Conservation (phyloP, 2,797 vertebrate genomes). For the Agapornis canus region DNA sequence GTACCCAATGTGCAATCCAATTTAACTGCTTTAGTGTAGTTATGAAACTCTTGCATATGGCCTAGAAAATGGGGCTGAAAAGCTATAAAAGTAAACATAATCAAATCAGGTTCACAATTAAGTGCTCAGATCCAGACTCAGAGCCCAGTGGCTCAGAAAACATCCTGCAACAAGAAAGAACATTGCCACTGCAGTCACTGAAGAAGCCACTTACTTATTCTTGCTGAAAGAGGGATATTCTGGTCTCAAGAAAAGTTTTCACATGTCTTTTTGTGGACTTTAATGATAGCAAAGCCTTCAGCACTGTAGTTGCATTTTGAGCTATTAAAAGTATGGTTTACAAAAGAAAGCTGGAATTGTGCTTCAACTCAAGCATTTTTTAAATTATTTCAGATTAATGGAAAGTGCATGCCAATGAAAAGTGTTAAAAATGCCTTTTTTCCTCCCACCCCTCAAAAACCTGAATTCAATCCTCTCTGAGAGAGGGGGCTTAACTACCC, state of each 20-base stretch:
- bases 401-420: neutral
- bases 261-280: neutral
- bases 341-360: neutral
- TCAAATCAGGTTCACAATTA: neutral
- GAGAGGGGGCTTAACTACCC: neutral
- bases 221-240: neutral
- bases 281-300: neutral
- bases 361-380: neutral
- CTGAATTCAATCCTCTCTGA: neutral
- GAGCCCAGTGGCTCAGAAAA: neutral
- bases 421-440: neutral
- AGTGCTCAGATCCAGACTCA: neutral
- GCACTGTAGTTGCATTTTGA: neutral
- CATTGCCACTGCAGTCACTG: neutral
- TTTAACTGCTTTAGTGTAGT: neutral
- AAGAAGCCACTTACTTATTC: neutral
- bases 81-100: neutral
- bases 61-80: neutral
- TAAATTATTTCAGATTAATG: neutral
- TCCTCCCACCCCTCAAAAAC: neutral
- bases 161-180: neutral
- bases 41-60: neutral
- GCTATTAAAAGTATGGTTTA: neutral
- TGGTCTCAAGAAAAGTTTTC: neutral
- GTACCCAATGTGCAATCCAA: neutral